Evolutionary conservation across 2,113 vertebrate species (phyloP).

Genomic region (Nothocercus nigrocapillus): DNA sequence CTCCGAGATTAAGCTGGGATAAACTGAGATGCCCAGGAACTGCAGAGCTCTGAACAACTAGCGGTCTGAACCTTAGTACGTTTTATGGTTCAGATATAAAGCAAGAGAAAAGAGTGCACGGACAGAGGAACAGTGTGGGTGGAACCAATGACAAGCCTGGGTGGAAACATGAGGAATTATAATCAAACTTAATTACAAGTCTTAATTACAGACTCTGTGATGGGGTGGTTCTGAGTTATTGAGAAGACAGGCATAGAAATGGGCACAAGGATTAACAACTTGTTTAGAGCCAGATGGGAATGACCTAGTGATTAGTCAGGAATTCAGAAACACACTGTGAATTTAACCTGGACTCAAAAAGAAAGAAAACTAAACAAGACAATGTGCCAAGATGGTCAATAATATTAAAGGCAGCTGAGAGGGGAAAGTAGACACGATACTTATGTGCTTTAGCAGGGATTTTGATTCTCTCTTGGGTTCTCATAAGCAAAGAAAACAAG

Average conservation of each 20-base stretch:
- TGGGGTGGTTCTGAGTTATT: accelerated
- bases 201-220: accelerated
- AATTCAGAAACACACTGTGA: accelerated
- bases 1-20: not conserved
- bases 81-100: not conserved
- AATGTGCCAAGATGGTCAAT: not conserved
- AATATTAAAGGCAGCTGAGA: not conserved
- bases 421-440: not conserved
- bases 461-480: not conserved
- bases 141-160: too few species aligned
- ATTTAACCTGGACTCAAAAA: not conserved
- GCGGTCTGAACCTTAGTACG: too few species aligned
- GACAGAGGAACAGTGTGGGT: not conserved
- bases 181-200: too few species aligned
- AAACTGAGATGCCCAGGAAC: not conserved
- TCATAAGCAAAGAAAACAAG: not conserved
- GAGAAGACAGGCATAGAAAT: not conserved
- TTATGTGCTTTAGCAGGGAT: not conserved
- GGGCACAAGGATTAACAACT: accelerated
- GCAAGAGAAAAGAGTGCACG: not conserved
- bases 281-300: not conserved
- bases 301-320: not conserved
- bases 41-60: not conserved
- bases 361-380: accelerated
- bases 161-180: accelerated